These are phyloP conservation scores for Drosophila pullipes DNA, from an alignment of 2,888 invertebrate species.

Conservation along the genomic window DNA sequence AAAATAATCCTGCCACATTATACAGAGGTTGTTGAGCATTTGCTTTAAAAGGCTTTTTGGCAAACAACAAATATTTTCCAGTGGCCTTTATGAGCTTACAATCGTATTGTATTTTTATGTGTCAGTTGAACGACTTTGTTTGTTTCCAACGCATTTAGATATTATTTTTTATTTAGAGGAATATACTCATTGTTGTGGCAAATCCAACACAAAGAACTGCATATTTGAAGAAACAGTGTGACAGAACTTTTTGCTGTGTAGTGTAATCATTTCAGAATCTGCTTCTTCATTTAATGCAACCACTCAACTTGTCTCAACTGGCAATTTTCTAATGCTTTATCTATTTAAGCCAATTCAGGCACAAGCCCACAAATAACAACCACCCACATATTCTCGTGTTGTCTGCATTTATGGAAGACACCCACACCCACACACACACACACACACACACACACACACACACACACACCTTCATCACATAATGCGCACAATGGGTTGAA, in stretches of 20 bases:
- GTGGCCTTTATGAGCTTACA: neutral
- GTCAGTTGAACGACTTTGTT: neutral
- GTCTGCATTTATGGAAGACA: slow-evolving; percentile 16
- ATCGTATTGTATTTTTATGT: neutral
- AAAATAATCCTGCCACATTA: neutral
- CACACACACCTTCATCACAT: neutral
- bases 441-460: neutral
- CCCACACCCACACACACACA: neutral
- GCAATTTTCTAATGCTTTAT: slow-evolving; percentile 10
- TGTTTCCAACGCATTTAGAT: neutral
- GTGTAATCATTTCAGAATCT: neutral
- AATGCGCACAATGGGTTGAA: slow-evolving; percentile 4
- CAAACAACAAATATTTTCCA: neutral
- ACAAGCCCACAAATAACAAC: slow-evolving; percentile 14
- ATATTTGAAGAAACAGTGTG: neutral
- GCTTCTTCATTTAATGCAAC: slow-evolving; percentile 1
- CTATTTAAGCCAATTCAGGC: slow-evolving; percentile 22
- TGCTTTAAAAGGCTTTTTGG: neutral
- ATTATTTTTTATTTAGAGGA: neutral
- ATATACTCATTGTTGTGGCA: neutral
- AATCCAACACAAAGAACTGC: neutral
- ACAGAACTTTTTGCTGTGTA: neutral
- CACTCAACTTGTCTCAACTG: neutral
- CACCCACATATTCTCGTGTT: slow-evolving; percentile 10
- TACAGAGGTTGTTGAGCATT: neutral